Evolutionary conservation across 2,797 vertebrate genomes (phyloP).

Genomic region (Acipenser oxyrinchus): DNA sequence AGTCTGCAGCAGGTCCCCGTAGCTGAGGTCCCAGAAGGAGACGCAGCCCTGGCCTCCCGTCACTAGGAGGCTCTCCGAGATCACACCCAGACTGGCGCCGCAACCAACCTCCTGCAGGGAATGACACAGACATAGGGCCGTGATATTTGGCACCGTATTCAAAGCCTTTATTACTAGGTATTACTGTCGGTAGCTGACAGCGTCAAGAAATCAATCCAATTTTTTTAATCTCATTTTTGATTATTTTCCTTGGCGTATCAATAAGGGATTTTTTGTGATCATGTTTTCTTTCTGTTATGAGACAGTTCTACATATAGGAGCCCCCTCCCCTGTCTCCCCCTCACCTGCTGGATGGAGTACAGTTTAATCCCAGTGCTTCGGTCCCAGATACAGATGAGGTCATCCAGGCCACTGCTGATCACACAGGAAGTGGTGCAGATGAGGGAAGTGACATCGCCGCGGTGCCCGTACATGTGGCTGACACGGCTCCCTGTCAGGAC

Average conservation of each 20-base stretch:
- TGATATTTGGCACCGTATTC: no score
- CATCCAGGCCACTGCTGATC: constrained; percentile 93
- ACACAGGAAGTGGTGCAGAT: constrained; percentile 85
- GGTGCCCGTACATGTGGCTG: constrained; percentile 86
- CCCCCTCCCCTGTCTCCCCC: not conserved
- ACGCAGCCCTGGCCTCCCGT: constrained; percentile 94
- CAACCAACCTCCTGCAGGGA: constrained; percentile 80
- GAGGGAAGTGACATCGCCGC: constrained; percentile 86
- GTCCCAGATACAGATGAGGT: constrained; percentile 95
- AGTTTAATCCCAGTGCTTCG: constrained; percentile 85
- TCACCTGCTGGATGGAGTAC: constrained; percentile 93
- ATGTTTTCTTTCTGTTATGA: no score
- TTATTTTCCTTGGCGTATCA: no score
- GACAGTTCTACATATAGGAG: no score
- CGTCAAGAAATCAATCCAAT: no score
- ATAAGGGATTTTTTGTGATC: no score
- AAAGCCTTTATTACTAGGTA: no score
- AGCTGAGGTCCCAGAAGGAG: constrained; percentile 96
- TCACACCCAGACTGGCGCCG: constrained; percentile 86
- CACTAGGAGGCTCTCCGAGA: constrained; percentile 90
- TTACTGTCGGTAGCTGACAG: no score
- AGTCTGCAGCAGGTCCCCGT: constrained; percentile 89
- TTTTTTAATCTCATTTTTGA: no score
- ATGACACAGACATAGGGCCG: no score
- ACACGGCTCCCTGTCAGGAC: constrained; percentile 86